Percentiles rank a stretch among this genome's conserved stretches.
phyloP scores from a whole-genome alignment of 1,140 invertebrate species.

The Aporrectodea caliginosa region DNA sequence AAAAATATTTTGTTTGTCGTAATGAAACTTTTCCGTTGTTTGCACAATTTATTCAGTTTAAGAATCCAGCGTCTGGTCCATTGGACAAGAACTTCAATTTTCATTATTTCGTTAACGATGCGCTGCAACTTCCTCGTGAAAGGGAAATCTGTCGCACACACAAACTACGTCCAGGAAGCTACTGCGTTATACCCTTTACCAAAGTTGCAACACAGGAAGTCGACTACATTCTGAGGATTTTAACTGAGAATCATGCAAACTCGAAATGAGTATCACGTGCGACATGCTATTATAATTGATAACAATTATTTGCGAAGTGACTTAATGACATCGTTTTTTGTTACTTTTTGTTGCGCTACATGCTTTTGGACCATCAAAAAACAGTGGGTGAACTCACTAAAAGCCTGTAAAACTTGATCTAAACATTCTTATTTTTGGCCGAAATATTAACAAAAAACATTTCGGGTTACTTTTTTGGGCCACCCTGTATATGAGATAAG shows the following conservation, averaged over 20 bases:
- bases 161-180: conserved; percentile 62
- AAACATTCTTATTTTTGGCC: no score
- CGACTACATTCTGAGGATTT: conserved; percentile 63
- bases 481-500: no score
- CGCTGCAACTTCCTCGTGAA: conserved; percentile 59
- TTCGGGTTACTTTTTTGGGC: no score
- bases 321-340: no score
- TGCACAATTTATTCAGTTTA: conserved; percentile 70
- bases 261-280: not conserved
- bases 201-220: conserved; percentile 61
- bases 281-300: no score
- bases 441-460: no score
- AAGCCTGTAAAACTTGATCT: no score
- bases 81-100: conserved; percentile 89
- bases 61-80: conserved; percentile 64
- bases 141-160: conserved; percentile 45
- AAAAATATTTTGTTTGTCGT: no score
- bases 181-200: conserved; percentile 65
- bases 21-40: conserved; percentile 63
- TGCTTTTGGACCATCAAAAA: no score
- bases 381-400: no score
- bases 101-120: conserved; percentile 81
- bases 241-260: conserved; percentile 67
- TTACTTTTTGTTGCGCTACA: no score
- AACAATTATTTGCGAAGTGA: not conserved